Evolutionary conservation across 2,888 invertebrate species (phyloP).

Genomic region (Acheta domesticus): DNA sequence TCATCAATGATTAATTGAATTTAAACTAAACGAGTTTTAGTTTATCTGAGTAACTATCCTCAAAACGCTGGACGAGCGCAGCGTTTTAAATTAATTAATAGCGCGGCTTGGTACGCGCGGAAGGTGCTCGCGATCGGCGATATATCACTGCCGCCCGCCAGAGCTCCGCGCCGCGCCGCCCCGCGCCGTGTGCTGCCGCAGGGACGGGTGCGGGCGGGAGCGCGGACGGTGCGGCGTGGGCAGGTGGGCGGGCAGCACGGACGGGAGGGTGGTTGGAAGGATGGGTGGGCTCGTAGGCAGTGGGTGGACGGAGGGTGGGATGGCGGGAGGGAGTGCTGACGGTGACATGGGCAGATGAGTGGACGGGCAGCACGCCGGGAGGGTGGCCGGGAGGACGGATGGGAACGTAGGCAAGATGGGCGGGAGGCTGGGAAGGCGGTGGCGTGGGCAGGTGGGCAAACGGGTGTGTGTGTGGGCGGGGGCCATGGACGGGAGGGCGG

Average conservation of each 20-base stretch:
- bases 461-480: not conserved
- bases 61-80: not conserved
- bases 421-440: not conserved
- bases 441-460: no score
- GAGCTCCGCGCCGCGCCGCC: not conserved
- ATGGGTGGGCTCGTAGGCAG: no score
- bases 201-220: not conserved
- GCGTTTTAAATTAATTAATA: constrained; percentile 7
- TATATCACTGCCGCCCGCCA: constrained; percentile 3
- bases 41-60: constrained; percentile 10
- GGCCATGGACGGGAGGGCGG: not conserved
- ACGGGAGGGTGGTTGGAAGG: no score
- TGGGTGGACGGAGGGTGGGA: no score
- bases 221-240: no score
- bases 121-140: not conserved
- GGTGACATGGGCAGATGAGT: no score
- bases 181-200: not conserved
- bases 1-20: constrained; percentile 18
- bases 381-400: no score
- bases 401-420: not conserved
- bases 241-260: no score
- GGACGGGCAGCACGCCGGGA: no score
- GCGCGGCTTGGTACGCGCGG: not conserved
- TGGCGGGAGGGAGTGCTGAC: no score
- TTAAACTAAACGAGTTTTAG: constrained; percentile 9